Evolutionary conservation across 2,888 invertebrate genomes (phyloP).

Genomic region (Troglohyphantes excavatus): DNA sequence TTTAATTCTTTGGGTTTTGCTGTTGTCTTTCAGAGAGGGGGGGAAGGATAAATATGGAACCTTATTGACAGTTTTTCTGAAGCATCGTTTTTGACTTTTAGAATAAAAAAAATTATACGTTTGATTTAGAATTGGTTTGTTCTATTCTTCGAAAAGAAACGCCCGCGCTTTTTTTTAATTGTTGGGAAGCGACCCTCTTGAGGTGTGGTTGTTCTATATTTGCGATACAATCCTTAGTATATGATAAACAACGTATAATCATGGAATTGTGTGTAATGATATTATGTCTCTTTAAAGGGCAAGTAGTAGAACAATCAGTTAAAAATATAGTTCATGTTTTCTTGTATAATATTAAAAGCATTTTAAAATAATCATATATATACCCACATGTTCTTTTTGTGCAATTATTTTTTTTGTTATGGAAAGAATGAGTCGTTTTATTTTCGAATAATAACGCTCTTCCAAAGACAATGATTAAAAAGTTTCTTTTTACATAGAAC

Average conservation of each 20-base stretch:
- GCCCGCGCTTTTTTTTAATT: not conserved
- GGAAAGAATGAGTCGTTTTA: no score
- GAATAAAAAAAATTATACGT: not conserved
- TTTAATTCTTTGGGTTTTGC: slow-evolving; percentile 10
- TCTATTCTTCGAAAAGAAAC: not conserved
- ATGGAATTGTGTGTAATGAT: not conserved
- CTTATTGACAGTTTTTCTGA: slow-evolving; percentile 64
- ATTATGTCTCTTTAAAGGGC: not conserved
- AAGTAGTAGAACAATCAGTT: not conserved
- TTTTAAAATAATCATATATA: no score
- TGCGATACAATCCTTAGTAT: not conserved
- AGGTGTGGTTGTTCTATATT: slow-evolving; percentile 1
- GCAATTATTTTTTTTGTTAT: no score
- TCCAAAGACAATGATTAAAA: no score
- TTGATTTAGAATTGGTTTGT: not conserved
- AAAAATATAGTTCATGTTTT: not conserved
- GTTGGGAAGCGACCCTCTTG: not conserved
- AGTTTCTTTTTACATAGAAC: no score
- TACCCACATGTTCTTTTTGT: no score
- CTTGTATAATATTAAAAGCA: not conserved
- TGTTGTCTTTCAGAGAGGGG: not conserved
- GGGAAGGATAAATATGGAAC: not conserved
- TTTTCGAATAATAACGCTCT: no score
- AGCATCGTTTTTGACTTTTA: slow-evolving; percentile 58
- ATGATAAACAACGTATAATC: not conserved